Evolutionary conservation across 2,113 vertebrate species (phyloP).

Genomic region (Ibidorhyncha struthersii): DNA sequence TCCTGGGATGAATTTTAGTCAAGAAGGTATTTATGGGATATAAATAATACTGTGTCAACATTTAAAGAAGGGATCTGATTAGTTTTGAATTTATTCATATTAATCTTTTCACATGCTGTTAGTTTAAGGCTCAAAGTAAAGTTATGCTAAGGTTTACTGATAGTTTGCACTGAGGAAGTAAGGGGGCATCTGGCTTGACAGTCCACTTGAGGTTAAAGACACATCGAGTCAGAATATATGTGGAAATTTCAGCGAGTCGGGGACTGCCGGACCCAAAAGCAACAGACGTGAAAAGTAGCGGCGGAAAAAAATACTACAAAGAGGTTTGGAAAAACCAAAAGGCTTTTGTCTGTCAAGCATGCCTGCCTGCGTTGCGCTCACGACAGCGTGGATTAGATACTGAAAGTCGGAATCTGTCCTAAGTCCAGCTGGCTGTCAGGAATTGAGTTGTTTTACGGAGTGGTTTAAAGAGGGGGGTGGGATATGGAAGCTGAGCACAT

Average conservation of each 20-base stretch:
- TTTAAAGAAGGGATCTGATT: conserved; percentile 78
- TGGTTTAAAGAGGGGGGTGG: not conserved
- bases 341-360: not conserved
- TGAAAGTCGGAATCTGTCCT: not conserved
- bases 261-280: not conserved
- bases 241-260: not conserved
- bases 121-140: conserved; percentile 78
- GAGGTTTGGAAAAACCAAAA: not conserved
- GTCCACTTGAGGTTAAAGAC: conserved; percentile 45
- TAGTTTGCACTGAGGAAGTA: conserved; percentile 58
- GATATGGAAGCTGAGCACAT: not conserved
- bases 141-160: conserved; percentile 71
- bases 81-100: conserved; percentile 83
- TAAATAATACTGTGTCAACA: conserved; percentile 92
- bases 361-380: not conserved
- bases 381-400: not conserved
- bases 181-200: conserved; percentile 34
- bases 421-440: not conserved
- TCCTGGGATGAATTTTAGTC: conserved; percentile 82
- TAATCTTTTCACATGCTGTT: conserved; percentile 82
- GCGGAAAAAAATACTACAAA: not conserved
- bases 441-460: not conserved
- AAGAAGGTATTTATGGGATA: conserved; percentile 88
- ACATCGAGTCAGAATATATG: not conserved
- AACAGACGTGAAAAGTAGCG: not conserved